Evolutionary conservation across 2,113 vertebrate genomes (phyloP).

Genomic region (Hipposideros armiger): DNA sequence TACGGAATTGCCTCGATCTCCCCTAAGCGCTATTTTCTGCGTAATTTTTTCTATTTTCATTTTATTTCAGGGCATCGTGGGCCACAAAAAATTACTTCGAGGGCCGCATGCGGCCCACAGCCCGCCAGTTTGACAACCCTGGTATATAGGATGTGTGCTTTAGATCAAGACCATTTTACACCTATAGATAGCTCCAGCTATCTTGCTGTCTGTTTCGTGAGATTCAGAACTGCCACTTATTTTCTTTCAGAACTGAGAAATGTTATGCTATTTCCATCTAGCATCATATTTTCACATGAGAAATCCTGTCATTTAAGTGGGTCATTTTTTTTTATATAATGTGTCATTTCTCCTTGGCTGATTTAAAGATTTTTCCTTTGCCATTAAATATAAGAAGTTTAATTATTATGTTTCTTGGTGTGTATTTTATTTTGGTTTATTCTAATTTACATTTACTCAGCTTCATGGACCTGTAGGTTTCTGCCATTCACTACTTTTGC

Average conservation of each 20-base stretch:
- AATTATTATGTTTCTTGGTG: constrained; percentile 25
- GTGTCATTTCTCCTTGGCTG: background rate
- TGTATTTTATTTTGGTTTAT: constrained; percentile 61
- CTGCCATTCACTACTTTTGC: constrained; percentile 19
- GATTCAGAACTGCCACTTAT: constrained; percentile 4
- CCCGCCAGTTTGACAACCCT: too few species aligned
- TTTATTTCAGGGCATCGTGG: too few species aligned
- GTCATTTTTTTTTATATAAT: background rate
- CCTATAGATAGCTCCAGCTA: background rate
- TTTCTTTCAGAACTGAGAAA: constrained; percentile 57
- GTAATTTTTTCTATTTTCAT: too few species aligned
- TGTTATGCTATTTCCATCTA: background rate
- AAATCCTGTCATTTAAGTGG: constrained; percentile 37
- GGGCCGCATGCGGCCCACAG: too few species aligned
- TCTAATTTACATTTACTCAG: constrained; percentile 14
- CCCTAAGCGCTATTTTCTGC: too few species aligned
- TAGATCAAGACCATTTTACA: background rate
- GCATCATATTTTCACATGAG: background rate
- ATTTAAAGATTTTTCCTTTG: constrained; percentile 29
- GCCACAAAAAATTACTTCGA: too few species aligned
- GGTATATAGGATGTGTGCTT: background rate
- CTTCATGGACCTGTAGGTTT: background rate
- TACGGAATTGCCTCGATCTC: too few species aligned
- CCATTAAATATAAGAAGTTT: constrained; percentile 48
- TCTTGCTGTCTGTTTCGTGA: background rate